Evolutionary conservation across 2,888 invertebrate genomes (phyloP).

Genomic region (Argynnis bischoffii): DNA sequence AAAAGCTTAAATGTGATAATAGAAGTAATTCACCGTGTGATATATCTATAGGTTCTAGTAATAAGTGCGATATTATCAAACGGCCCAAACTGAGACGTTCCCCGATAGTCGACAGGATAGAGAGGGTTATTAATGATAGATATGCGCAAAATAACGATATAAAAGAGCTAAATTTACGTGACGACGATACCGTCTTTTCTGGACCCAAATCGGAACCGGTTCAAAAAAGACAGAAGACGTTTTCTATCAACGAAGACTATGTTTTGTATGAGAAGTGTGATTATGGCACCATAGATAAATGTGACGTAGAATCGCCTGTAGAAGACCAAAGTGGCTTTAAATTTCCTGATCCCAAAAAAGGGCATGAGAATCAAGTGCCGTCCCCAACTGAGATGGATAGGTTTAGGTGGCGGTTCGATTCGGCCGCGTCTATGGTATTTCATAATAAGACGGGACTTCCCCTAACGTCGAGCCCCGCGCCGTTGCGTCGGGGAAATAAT

Average conservation of each 20-base stretch:
- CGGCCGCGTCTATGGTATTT: constrained; percentile 92
- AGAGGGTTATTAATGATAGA: constrained; percentile 66
- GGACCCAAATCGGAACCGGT: constrained; percentile 51
- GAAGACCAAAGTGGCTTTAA: constrained; percentile 53
- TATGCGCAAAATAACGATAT: constrained; percentile 59
- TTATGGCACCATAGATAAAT: constrained; percentile 68
- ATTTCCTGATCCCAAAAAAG: constrained; percentile 55
- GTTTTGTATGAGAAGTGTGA: constrained; percentile 73
- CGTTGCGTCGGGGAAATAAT: constrained; percentile 87
- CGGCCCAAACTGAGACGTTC: constrained; percentile 70
- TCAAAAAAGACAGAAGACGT: constrained; percentile 66
- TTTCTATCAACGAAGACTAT: constrained; percentile 65
- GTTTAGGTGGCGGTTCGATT: constrained; percentile 88
- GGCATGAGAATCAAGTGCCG: constrained; percentile 80
- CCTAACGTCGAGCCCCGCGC: constrained; percentile 93
- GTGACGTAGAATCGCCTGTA: constrained; percentile 57
- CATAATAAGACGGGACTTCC: constrained; percentile 91
- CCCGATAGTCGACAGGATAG: constrained; percentile 66
- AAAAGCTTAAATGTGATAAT: constrained; percentile 80
- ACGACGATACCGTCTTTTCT: constrained; percentile 70
- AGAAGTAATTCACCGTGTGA: constrained; percentile 61
- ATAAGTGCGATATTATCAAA: constrained; percentile 57
- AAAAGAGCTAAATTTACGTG: constrained; percentile 61
- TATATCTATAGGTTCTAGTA: constrained; percentile 56
- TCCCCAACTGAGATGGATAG: constrained; percentile 87